Evolutionary conservation across 35 echinoderm and acorn worm species (phyloP).

Genomic region (Apostichopus japonicus): DNA sequence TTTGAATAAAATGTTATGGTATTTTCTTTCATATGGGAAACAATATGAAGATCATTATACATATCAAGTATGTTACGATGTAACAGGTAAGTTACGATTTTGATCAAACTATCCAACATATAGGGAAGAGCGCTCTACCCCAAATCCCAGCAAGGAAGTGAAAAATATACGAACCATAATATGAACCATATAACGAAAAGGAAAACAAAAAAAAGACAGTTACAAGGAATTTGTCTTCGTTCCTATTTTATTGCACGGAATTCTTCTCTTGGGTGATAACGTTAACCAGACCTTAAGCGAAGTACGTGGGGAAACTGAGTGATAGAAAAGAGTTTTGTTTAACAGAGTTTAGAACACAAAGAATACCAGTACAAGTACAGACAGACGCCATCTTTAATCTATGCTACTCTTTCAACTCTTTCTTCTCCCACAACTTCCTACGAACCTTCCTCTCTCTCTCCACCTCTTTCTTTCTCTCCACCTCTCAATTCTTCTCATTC

Average conservation of each 20-base stretch:
- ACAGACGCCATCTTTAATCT: neutral
- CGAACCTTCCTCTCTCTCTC: neutral
- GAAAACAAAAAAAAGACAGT: neutral
- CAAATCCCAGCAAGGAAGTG: too few species aligned
- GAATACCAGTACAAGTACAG: neutral
- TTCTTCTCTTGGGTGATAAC: slow-evolving; percentile 30
- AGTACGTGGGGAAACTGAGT: slow-evolving; percentile 31
- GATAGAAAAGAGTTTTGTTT: neutral
- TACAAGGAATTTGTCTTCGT: neutral
- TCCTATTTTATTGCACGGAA: slow-evolving; percentile 47
- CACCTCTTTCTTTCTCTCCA: neutral
- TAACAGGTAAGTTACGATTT: too few species aligned
- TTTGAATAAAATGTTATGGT: too few species aligned
- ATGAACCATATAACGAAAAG: neutral
- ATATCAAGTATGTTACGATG: too few species aligned
- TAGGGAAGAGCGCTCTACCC: too few species aligned
- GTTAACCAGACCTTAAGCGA: slow-evolving; percentile 8
- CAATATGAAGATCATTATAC: too few species aligned
- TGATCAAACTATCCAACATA: too few species aligned
- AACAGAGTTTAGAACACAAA: neutral
- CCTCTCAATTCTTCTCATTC: neutral
- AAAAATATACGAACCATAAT: too few species aligned
- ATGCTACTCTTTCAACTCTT: too few species aligned
- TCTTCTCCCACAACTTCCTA: neutral
- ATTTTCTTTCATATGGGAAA: too few species aligned